Evolutionary conservation across 2,113 vertebrate species (phyloP), one percentile per base, ranked within the genome.

Genomic region (Oncorhynchus nerka): DNA sequence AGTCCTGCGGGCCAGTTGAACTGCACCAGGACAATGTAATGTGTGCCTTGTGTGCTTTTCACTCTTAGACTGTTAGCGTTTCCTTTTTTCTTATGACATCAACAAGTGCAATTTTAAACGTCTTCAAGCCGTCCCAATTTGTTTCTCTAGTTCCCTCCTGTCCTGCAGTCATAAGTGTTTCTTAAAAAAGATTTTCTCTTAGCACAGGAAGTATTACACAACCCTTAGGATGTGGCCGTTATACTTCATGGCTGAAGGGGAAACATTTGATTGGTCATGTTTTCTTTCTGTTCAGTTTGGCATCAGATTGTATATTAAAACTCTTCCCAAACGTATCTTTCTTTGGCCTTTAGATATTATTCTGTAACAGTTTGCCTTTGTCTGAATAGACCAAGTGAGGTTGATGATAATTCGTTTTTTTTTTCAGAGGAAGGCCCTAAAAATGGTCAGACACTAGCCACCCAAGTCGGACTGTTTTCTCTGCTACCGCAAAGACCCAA

Each of bases 181-280:
- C 49, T 76, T 80, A 4, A 68, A 71, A 39, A 45, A 61, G 66
- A 24, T 66, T 34, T 2, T 79, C 74, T 78, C 62, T 62, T 71
- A 39, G 72, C 59, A 74, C 68, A 75, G 71, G 85, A 89, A 86
- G 77, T 73, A 59, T 86, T 85, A 51, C 45, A 68, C 72, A 84
- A 67, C 26, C 20, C 70, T 6, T 0, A 79, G 80, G 65, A 84
- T 84, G 79, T 76, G 20, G 69, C 57, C 71, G 68, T 81, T 28
- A 70, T 71, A 67, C 57, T 68, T 55, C 77, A 61, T 68, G 61
- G 26, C 79, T 74, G 48, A 8, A 20, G 70, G 61, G 11, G 24
- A 83, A 75, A 30, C 13, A 45, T 45, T 45, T 45, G 39, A 45
- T 11, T 45, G 39, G 39, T 45, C 39, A 45, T 45, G 28, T 77